Conservation (phyloP, 2,113 vertebrate genomes). For the Lamprologus tigripictilis region DNA sequence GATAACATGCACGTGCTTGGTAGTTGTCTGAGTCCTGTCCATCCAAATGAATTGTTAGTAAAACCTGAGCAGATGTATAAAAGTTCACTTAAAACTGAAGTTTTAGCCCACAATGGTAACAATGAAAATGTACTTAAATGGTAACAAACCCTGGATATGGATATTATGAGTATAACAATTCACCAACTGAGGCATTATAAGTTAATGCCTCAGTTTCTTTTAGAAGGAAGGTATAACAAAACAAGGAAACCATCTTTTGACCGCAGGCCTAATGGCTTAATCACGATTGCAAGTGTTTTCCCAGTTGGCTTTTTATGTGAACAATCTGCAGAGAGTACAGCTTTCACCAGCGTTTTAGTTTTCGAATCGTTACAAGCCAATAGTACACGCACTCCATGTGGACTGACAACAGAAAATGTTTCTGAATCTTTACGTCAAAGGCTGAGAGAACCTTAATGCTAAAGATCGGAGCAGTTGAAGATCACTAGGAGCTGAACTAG, state of each 20-base stretch:
- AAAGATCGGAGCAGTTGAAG: background rate
- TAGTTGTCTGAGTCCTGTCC: background rate
- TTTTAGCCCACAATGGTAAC: background rate
- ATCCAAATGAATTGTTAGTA: background rate
- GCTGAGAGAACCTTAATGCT: background rate
- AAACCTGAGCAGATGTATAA: background rate
- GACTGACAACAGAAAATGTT: background rate
- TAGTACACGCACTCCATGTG: background rate
- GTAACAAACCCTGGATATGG: background rate
- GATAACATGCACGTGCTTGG: background rate
- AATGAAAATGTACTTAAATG: background rate
- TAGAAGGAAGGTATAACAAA: background rate
- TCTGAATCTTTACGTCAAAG: background rate
- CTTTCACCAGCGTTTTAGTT: background rate
- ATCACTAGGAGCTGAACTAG: background rate
- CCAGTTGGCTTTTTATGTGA: background rate
- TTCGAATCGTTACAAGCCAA: background rate
- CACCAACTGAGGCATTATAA: background rate
- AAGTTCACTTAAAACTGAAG: background rate
- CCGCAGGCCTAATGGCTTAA: background rate
- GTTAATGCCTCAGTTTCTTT: background rate
- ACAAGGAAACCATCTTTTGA: background rate
- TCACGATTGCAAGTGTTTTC: background rate
- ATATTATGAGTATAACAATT: background rate
- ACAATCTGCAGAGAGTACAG: background rate